Conservation (phyloP, 2,888 invertebrate species). For the Dromius quadrimaculatus region DNA sequence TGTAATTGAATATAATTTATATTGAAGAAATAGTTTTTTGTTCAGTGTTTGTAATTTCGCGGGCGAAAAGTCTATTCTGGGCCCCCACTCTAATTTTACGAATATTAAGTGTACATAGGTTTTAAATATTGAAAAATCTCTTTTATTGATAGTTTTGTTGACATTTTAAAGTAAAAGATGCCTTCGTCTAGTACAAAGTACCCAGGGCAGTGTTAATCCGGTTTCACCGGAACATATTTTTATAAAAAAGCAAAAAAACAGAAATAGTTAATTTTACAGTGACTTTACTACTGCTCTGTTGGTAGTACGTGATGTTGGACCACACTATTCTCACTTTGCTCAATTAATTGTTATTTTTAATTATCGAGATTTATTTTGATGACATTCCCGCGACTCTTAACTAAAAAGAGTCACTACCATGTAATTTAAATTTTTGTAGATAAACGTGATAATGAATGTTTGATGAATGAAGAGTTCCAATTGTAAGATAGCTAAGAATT, state of each 20-base stretch:
- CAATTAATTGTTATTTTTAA: constrained; percentile 52
- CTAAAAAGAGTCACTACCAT: background rate
- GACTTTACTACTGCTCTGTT: constrained; percentile 7
- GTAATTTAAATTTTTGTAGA: constrained; percentile 9
- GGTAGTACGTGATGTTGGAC: constrained; percentile 28
- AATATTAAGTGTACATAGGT: constrained; percentile 50
- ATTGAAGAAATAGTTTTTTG: too few species aligned
- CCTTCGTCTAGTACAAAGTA: constrained; percentile 68
- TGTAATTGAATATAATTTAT: too few species aligned
- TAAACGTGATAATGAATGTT: constrained; percentile 6
- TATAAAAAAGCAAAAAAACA: constrained; percentile 57
- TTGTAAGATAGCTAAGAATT: constrained; percentile 6
- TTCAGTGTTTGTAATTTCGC: background rate
- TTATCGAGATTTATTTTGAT: constrained; percentile 46
- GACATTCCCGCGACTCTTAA: constrained; percentile 38
- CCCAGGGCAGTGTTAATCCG: constrained; percentile 59
- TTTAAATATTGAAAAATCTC: constrained; percentile 50
- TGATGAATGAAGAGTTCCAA: constrained; percentile 2
- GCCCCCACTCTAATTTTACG: constrained; percentile 3
- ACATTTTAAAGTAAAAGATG: constrained; percentile 62
- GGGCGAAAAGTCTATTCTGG: background rate
- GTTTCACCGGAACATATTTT: constrained; percentile 61
- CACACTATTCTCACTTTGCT: constrained; percentile 40
- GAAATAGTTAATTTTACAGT: constrained; percentile 39
- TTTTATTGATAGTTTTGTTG: constrained; percentile 59